These are phyloP conservation scores for Polylopha cassiicola DNA, from an alignment of 2,888 invertebrate genomes.

Conservation along the genomic window DNA sequence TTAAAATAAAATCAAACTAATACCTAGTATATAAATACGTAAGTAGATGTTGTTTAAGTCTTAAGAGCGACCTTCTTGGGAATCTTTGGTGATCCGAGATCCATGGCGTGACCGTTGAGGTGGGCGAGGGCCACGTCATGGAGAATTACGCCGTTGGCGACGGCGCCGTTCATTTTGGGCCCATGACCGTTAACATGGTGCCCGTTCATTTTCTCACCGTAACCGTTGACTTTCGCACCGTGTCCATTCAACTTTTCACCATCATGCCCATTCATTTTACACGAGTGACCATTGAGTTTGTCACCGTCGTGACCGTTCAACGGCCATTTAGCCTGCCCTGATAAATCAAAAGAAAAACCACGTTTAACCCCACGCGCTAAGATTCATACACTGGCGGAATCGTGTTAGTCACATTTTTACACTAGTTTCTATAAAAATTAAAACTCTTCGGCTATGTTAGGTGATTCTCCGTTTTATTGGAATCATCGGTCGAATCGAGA, in stretches of 20 bases:
- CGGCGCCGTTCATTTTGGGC: no score
- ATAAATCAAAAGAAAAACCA: slow-evolving; percentile 56
- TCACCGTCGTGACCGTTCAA: slow-evolving; percentile 26
- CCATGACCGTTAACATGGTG: slow-evolving; percentile 29
- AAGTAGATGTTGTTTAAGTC: slow-evolving; percentile 40
- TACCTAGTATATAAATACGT: slow-evolving; percentile 15
- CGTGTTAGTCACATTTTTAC: slow-evolving; percentile 44
- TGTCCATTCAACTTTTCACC: slow-evolving; percentile 23
- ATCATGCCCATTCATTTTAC: slow-evolving; percentile 25
- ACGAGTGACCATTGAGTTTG: slow-evolving; percentile 22
- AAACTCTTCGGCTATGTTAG: slow-evolving; percentile 36
- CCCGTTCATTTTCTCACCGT: slow-evolving; percentile 26
- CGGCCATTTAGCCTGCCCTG: slow-evolving; percentile 55
- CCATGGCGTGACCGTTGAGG: slow-evolving; percentile 34
- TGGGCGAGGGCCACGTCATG: slow-evolving; percentile 2
- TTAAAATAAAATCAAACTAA: slow-evolving; percentile 13
- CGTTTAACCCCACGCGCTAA: slow-evolving; percentile 45
- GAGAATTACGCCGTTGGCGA: background rate
- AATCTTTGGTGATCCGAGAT: slow-evolving; percentile 70
- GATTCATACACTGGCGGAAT: slow-evolving; percentile 58
- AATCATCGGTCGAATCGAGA: slow-evolving; percentile 49
- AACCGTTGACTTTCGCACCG: slow-evolving; percentile 10
- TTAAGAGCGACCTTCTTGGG: slow-evolving; percentile 67
- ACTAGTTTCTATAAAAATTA: slow-evolving; percentile 13
- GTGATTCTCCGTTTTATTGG: slow-evolving; percentile 49